Base-by-base conservation (phyloP, 2,888 invertebrate species). In the Boloria euphrosyne region DNA sequence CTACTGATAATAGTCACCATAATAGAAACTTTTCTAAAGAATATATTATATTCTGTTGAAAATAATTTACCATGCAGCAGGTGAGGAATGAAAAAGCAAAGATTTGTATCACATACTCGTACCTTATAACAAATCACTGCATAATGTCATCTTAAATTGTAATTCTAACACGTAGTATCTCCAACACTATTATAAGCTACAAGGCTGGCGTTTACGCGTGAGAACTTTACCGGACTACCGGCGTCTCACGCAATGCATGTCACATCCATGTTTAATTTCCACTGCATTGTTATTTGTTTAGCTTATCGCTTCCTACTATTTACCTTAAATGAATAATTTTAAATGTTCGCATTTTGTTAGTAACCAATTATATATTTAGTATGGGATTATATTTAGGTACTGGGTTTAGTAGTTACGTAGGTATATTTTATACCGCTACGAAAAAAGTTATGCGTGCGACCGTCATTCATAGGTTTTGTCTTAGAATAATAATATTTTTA, bases 191-290 rank as follows among this genome's bases (percentile, higher is more conserved):
- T 52, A 31, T 18, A 49, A 52, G 53, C 53, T 59, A 49, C 62
- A 68, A 68, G 65, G 68, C 65, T 65, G 65, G 27, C 17, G 17
- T 57, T 14, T 13, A 62, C 27, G 65, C 67, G 68, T 80, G 80
- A 76, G 82, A 81, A 81, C 73, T 44, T 53, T 68, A 66, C 52
- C 16, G 62, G 59, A 61, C 13, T 52, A 61, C 58, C 65, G 65
- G 14, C 75, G 73, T 71, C 65, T 62, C 68, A 71, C 69, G 70
- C 75, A 78, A 77, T 77, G 76, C 76, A 71, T 74, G 75, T 75
- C 76, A 72, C 76, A 74, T 74, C 68, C 67, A 73, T 69, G 73
- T 74, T 72, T 71, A 71, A 74, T 75, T 74, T 73, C 71, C 69
- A 74, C 73, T 72, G 73, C 69, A 75, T 62, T 68, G n/a, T n/a